Percentiles rank a stretch among this genome's conserved stretches.
Evolutionary conservation across 2,888 invertebrate species (phyloP).

Genomic region (Thymelicus lineola): DNA sequence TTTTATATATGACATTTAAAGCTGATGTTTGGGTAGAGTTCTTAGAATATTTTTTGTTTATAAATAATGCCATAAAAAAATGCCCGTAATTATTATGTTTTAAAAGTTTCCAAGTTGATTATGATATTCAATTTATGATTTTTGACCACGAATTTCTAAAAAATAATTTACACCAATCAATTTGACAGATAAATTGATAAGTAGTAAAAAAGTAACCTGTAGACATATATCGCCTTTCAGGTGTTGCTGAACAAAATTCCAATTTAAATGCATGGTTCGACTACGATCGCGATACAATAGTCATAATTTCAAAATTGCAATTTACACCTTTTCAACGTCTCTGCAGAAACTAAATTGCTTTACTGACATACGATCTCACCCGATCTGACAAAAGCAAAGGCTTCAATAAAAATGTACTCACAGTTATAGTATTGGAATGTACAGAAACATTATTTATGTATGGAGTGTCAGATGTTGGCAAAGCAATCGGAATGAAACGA

Average conservation of each 20-base stretch:
- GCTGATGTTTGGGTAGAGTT: neutral
- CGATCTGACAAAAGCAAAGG: slow-evolving; percentile 29
- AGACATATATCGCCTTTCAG: slow-evolving; percentile 20
- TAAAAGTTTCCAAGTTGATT: too few relatives aligned
- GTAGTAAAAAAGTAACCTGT: slow-evolving; percentile 7
- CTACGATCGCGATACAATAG: slow-evolving; percentile 36
- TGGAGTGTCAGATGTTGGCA: slow-evolving; percentile 58
- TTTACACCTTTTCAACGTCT: slow-evolving; percentile 37
- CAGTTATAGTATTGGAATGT: slow-evolving; percentile 51
- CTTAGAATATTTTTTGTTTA: too few relatives aligned
- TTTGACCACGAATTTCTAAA: too few relatives aligned
- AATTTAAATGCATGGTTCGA: slow-evolving; percentile 38
- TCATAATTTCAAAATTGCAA: slow-evolving; percentile 36
- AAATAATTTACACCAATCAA: neutral
- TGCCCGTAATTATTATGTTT: too few relatives aligned
- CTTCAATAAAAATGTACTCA: slow-evolving; percentile 37
- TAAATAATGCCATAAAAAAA: too few relatives aligned
- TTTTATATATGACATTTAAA: neutral
- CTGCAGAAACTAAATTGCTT: slow-evolving; percentile 33
- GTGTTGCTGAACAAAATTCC: slow-evolving; percentile 33
- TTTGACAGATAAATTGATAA: neutral
- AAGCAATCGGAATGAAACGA: slow-evolving; percentile 63
- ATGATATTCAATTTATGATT: too few relatives aligned
- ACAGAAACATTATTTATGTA: slow-evolving; percentile 58
- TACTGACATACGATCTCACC: slow-evolving; percentile 36